A percentile compares a stretch with the other conserved stretches of the same genome.
These are phyloP conservation scores for Erythrocercus mccallii DNA, from an alignment of 2,113 vertebrate genomes.

Conservation along the genomic window DNA sequence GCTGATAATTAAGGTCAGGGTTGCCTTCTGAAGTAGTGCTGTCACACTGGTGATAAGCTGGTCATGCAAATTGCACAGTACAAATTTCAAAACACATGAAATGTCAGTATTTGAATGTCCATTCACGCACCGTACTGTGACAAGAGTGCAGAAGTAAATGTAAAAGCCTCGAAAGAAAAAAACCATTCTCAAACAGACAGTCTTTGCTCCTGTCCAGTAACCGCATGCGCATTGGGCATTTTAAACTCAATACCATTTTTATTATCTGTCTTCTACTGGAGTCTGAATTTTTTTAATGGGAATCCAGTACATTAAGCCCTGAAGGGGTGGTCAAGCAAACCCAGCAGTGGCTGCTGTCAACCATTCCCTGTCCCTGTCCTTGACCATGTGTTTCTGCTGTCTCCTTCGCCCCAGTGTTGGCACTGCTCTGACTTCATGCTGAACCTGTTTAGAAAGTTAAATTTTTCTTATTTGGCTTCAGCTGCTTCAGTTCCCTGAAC, in stretches of 20 bases:
- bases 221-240: not conserved
- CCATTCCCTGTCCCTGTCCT: not conserved
- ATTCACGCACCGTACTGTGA: not conserved
- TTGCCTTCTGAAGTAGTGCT: not conserved
- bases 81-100: not conserved
- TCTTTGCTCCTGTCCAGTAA: not conserved
- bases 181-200: not conserved
- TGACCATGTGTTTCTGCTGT: not conserved
- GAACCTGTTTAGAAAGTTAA: not conserved
- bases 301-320: not conserved
- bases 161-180: not conserved
- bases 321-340: not conserved
- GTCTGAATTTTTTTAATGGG: not conserved
- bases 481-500: not conserved
- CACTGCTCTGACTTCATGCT: not conserved
- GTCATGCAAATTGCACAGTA: not conserved
- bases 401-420: not conserved
- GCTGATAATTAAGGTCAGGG: not conserved
- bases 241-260: not conserved
- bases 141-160: not conserved
- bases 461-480: slow-evolving; percentile 3
- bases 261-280: not conserved
- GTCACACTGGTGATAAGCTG: not conserved
- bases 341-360: not conserved
- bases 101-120: not conserved